Percentiles rank a stretch among this genome's conserved stretches.
These are phyloP conservation scores for Ambastaia sidthimunki DNA, from an alignment of 2,797 vertebrate species.

Conservation along the genomic window DNA sequence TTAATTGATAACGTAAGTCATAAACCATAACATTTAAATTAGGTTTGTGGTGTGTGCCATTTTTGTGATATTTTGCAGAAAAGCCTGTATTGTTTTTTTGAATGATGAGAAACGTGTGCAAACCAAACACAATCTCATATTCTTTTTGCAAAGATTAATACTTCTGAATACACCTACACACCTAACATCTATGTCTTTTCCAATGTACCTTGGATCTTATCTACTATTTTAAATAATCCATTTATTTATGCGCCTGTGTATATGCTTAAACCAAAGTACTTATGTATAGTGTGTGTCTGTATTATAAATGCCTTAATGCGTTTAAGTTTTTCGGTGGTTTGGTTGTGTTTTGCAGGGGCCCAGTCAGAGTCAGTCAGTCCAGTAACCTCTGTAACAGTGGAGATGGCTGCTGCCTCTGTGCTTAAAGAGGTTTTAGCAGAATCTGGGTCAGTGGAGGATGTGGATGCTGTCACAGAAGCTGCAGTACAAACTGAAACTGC, in stretches of 20 bases:
- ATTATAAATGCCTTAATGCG: not conserved
- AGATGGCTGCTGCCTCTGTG: constrained; percentile 66
- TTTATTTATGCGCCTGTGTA: no score
- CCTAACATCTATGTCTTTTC: no score
- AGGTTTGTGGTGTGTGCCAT: constrained; percentile 39
- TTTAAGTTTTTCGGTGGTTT: constrained; percentile 69
- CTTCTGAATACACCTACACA: not conserved
- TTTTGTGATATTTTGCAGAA: constrained; percentile 68
- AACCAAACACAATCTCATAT: not conserved
- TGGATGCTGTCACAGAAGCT: not conserved
- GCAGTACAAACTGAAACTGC: constrained; percentile 24
- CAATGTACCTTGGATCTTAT: no score
- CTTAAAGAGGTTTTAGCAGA: constrained; percentile 7
- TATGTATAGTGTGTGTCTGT: not conserved
- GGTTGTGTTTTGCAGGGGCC: constrained; percentile 77
- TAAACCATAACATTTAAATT: not conserved
- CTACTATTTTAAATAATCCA: no score
- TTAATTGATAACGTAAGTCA: not conserved
- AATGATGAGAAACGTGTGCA: not conserved
- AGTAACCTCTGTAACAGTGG: constrained; percentile 5
- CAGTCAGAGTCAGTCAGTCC: constrained; percentile 10
- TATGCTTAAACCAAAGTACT: not conserved
- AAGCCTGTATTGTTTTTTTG: constrained; percentile 21
- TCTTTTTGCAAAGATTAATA: not conserved
- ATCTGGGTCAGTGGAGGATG: constrained; percentile 3